Evolutionary conservation across 2,888 invertebrate genomes (phyloP).

Genomic region (Tipula confusa): DNA sequence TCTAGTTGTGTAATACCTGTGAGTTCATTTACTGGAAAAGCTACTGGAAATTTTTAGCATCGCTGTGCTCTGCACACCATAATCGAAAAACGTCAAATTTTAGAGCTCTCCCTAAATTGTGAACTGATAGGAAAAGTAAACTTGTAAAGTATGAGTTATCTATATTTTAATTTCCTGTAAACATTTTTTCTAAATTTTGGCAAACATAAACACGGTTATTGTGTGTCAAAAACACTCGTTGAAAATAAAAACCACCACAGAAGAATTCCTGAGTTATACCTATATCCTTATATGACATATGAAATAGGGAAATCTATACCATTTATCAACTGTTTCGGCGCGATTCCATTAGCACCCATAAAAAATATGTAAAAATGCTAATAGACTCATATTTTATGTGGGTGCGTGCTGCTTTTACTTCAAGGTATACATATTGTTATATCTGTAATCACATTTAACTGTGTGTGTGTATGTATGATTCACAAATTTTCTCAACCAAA

Average conservation of each 20-base stretch:
- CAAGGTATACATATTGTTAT: not conserved
- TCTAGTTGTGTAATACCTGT: too few species aligned
- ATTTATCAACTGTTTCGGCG: not conserved
- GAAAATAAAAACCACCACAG: not conserved
- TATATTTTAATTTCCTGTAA: not conserved
- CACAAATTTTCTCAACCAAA: not conserved
- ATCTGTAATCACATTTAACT: not conserved
- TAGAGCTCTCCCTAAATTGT: too few species aligned
- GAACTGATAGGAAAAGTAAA: too few species aligned
- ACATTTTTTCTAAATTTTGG: not conserved
- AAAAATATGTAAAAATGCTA: not conserved
- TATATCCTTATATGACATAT: not conserved
- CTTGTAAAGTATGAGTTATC: too few species aligned
- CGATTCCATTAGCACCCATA: not conserved
- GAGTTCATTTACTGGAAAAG: too few species aligned
- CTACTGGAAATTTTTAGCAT: too few species aligned
- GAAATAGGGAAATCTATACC: not conserved
- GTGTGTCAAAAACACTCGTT: not conserved
- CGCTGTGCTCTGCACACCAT: too few species aligned
- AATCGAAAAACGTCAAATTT: too few species aligned
- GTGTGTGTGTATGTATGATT: not conserved
- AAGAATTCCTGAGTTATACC: not conserved
- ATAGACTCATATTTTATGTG: conserved; percentile 12
- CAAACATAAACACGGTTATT: not conserved
- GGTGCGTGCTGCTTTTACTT: not conserved